phyloP scores from a whole-genome alignment of 2,113 vertebrate species.

The Oncorhynchus gorbuscha region DNA sequence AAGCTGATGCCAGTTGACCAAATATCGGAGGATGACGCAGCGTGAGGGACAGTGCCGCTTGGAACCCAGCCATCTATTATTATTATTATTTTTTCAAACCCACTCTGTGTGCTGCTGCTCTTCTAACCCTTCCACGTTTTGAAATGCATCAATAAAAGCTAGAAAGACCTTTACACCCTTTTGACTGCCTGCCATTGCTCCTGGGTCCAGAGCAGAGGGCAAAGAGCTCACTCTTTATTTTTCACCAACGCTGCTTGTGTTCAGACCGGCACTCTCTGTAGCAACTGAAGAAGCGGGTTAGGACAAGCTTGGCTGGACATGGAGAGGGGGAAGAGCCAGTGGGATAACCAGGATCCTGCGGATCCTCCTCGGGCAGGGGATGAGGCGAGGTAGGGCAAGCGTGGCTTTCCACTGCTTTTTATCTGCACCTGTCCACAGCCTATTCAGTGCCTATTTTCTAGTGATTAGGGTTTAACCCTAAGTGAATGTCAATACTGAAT shows the following conservation, averaged over 20 bases:
- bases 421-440: too few species aligned
- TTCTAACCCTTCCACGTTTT: background rate
- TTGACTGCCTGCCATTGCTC: background rate
- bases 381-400: constrained; percentile 41
- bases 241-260: background rate
- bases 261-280: background rate
- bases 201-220: constrained; percentile 14
- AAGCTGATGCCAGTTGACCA: constrained; percentile 29
- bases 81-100: background rate
- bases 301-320: constrained; percentile 28
- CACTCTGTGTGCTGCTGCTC: too few species aligned
- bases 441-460: background rate
- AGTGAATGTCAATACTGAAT: too few species aligned
- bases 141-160: constrained; percentile 42
- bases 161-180: constrained; percentile 66
- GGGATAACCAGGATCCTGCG: background rate
- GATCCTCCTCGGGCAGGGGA: constrained; percentile 1
- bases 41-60: background rate
- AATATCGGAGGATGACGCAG: background rate
- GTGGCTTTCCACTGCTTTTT: background rate
- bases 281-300: background rate
- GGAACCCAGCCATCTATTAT: too few species aligned
- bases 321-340: constrained; percentile 43
- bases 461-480: too few species aligned
- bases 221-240: background rate